These are phyloP conservation scores for Drosophila lacteicornis DNA, from an alignment of 1,140 invertebrate species.

Conservation along the genomic window DNA sequence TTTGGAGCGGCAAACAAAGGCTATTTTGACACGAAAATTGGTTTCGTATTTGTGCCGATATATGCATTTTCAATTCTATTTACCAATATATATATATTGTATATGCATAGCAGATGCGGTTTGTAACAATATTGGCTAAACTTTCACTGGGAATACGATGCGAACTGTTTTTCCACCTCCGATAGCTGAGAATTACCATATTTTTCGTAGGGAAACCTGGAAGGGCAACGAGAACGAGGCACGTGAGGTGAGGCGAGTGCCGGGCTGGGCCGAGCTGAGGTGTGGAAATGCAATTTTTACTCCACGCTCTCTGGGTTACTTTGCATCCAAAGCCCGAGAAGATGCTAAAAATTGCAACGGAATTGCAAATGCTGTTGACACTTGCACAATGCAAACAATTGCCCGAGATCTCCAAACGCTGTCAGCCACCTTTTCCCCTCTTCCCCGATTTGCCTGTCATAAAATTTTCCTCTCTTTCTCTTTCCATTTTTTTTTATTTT, in stretches of 20 bases:
- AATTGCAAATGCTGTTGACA: constrained; percentile 83
- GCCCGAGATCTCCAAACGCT: constrained; percentile 33
- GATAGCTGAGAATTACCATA: constrained; percentile 59
- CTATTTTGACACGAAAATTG: constrained; percentile 36
- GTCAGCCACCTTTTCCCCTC: not conserved
- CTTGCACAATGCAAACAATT: constrained; percentile 82
- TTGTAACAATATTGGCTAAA: constrained; percentile 59
- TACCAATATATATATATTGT: constrained; percentile 6
- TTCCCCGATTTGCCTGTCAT: constrained; percentile 26
- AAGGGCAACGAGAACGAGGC: not conserved
- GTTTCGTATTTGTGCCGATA: constrained; percentile 22
- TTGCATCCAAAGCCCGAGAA: constrained; percentile 51
- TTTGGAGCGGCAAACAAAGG: not conserved
- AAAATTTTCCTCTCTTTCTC: constrained; percentile 14
- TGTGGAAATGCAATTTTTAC: constrained; percentile 31
- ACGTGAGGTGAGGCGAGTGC: constrained; percentile 3
- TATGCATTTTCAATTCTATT: constrained; percentile 26
- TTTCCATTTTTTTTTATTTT: constrained; percentile 1
- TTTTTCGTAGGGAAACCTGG: constrained; percentile 42
- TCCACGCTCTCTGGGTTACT: constrained; percentile 43
- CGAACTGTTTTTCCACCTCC: constrained; percentile 38
- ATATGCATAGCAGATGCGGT: constrained; percentile 29
- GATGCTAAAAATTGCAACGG: constrained; percentile 77
- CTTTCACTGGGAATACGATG: constrained; percentile 41
- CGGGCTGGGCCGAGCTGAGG: not conserved